Evolutionary conservation across 2,888 invertebrate genomes (phyloP), one percentile per base, ranked within the genome.

Genomic region (Dermolepida albohirtum): DNA sequence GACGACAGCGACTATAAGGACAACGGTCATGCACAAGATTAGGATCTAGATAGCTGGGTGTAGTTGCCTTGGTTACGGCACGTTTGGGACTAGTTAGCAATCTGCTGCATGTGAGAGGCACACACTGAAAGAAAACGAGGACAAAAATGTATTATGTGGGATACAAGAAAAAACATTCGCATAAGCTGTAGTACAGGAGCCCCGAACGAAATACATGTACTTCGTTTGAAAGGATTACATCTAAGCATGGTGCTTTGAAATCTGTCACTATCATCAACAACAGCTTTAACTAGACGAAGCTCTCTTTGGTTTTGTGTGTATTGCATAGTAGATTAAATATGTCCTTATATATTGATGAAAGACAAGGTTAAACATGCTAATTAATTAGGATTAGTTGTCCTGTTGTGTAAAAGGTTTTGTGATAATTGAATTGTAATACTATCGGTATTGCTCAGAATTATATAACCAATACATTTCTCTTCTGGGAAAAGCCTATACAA

Each of bases 11-110:
- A 8, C 29, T 10, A 8, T 17, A 14, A 22, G 29, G 39, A 16
- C 44, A 40, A 54, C 55, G 65, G 34, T 65, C 59, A 65, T 54
- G 54, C 47, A 39, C 34, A 43, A 65, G 55, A 65, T 65, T 65
- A 65, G 55, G 47, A 65, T 55, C 65, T 54, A 65, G 71, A 69
- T 69, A 69, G 64, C 67, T 59, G 54, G 34, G 34, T 34, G 54
- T 43, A 63, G 71, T 71, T 67, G 54, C 71, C 71, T 41, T 71
- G 71, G 71, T 69, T 65, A 71, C 71, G 64, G 64, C 71, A 71
- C 71, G 71, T 71, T 67, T 69, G 67, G 67, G 69, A 65, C 62
- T 67, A 62, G 65, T 54, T 59, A 68, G 70, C 57, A 62, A 70
- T 44, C 44, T 59, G 59, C 59, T 59, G 44, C 59, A 44, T 59